Evolutionary conservation across 2,797 vertebrate species (phyloP), one percentile per base, ranked within the genome.

Genomic region (Pelodytes ibericus): DNA sequence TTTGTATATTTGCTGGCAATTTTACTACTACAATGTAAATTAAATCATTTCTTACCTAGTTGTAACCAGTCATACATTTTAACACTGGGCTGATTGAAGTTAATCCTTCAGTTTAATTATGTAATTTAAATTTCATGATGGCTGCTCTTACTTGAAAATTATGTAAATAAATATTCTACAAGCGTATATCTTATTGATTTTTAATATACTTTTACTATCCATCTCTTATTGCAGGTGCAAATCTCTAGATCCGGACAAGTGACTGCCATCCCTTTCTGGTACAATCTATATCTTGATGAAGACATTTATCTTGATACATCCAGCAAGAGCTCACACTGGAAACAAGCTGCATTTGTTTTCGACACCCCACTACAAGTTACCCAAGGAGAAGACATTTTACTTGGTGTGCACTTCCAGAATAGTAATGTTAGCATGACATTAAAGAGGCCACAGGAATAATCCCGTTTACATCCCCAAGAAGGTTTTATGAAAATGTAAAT

Each of bases 201-300:
- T n/a, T n/a, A n/a, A n/a, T n/a, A n/a, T n/a, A n/a, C n/a, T n/a
- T n/a, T n/a, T n/a, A n/a, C n/a, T 25, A 61, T 9, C 31, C 11
- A 25, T 65, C 22, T 15, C 56, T 69, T 22, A 2, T 30, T 63
- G 3, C 85, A 99, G 97, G 91, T 99, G 30, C 86, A 81, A 61
- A 87, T 92, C 27, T 93, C 83, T 51, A 85, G 89, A 68, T 84
- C 95, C 0, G 96, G 97, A 67, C 91, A 75, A 73, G 81, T 98
- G 74, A 99, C 96, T 0, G 96, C 96, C 2, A 77, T 98, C 84
- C 95, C 96, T n/a, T 98, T 99, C 87, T 99, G 98, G 98, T 99
- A 99, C 85, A 89, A 95, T 51, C 89, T 99, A 71, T 85, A 92
- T 79, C 90, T 99, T 58, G 94, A 98, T 80, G 86, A 92, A 22